These are phyloP conservation scores for Chauna torquata DNA, from an alignment of 2,113 vertebrate genomes.

Conservation along the genomic window DNA sequence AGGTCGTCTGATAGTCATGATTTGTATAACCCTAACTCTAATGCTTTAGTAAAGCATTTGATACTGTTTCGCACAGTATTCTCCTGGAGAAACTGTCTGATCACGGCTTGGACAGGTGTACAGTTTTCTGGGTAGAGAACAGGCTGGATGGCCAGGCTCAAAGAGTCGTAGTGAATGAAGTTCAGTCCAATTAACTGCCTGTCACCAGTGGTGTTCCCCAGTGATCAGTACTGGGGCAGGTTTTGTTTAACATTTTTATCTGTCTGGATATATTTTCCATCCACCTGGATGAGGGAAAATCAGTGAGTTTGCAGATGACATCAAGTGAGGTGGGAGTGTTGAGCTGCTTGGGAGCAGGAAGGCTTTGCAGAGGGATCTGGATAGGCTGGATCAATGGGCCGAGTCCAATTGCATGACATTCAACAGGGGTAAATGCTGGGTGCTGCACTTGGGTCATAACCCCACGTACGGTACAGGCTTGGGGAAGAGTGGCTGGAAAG, in stretches of 20 bases:
- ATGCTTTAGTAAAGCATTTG: background rate
- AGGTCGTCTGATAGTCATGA: background rate
- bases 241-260: background rate
- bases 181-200: background rate
- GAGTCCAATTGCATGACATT: background rate
- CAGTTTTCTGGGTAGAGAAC: background rate
- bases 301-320: background rate
- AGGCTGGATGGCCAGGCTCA: background rate
- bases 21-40: background rate
- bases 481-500: background rate
- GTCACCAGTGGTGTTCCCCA: background rate
- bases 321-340: background rate
- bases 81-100: background rate
- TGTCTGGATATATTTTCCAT: too few relatives aligned
- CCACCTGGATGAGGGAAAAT: background rate
- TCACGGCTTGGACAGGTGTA: background rate
- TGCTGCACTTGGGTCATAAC: background rate
- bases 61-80: background rate
- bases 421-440: background rate
- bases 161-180: background rate
- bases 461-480: background rate
- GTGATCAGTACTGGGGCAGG: background rate
- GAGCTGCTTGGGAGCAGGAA: background rate
- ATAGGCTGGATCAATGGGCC: background rate
- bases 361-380: background rate